Percentiles rank a stretch among this genome's conserved stretches.
Conservation (phyloP, 2,888 invertebrate species). For the Temnothorax rugatulus region DNA sequence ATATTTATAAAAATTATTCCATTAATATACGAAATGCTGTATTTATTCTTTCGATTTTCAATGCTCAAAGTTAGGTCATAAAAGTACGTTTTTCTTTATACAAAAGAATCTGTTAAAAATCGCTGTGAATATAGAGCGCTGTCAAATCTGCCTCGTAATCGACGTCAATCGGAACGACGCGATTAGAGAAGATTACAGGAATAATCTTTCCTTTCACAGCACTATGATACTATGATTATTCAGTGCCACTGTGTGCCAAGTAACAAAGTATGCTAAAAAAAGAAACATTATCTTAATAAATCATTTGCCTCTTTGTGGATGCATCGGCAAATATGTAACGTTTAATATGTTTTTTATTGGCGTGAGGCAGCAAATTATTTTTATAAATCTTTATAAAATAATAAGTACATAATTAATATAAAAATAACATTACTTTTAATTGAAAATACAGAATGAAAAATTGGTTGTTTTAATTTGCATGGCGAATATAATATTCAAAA, state of each 20-base stretch:
- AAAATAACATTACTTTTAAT: neutral
- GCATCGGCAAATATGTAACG: neutral
- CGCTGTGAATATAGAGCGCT: neutral
- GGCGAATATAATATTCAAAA: neutral
- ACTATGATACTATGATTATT: conserved; percentile 16
- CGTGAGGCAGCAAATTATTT: neutral
- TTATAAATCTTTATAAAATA: neutral
- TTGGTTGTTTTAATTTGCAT: neutral
- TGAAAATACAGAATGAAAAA: neutral
- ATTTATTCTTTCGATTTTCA: neutral
- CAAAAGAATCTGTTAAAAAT: neutral
- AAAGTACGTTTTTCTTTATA: neutral
- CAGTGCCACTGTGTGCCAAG: conserved; percentile 13
- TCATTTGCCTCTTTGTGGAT: neutral
- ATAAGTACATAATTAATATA: neutral
- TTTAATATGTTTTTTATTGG: neutral
- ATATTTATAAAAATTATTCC: conserved; percentile 25
- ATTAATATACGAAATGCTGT: neutral
- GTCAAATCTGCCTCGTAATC: conserved; percentile 1
- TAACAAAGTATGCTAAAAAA: neutral
- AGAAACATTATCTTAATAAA: neutral
- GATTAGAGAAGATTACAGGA: conserved; percentile 32
- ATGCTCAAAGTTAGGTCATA: neutral
- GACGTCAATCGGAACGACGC: neutral
- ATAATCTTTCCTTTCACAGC: conserved; percentile 11